A percentile compares a stretch with the other conserved stretches of the same genome.
Evolutionary conservation across 37 sponge, comb jelly and placozoan genomes (phyloP).

Genomic region (Oscarella lobularis): DNA sequence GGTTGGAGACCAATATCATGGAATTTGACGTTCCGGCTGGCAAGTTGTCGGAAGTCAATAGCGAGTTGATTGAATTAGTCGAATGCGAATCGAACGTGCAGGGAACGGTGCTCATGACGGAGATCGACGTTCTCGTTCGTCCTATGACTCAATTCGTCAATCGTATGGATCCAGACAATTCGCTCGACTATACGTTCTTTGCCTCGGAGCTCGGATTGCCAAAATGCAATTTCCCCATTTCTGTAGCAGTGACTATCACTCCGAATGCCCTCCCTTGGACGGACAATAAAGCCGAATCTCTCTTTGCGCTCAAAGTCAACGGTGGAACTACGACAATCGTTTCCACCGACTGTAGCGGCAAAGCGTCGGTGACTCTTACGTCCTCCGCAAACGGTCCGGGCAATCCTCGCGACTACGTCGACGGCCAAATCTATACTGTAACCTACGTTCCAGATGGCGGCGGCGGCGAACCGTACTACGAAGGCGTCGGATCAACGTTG

Average conservation of each 20-base stretch:
- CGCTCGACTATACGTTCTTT: not conserved
- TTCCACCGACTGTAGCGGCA: not conserved
- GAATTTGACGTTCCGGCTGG: not conserved
- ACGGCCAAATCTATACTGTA: not conserved
- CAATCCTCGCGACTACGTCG: not conserved
- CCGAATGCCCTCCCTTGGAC: no score
- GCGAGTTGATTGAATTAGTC: not conserved
- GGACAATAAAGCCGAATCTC: not conserved
- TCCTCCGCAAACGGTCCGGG: not conserved
- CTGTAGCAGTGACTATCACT: not conserved
- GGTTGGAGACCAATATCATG: no score
- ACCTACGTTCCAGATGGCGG: not conserved
- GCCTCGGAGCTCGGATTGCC: not conserved
- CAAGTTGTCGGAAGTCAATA: not conserved
- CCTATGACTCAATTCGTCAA: not conserved
- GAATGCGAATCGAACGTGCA: not conserved
- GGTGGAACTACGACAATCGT: not conserved
- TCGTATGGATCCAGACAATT: not conserved
- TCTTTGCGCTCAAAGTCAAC: not conserved
- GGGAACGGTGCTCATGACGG: not conserved
- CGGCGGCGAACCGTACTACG: not conserved
- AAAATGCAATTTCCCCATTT: not conserved
- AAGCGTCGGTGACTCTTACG: not conserved
- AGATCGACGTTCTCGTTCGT: not conserved
- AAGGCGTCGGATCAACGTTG: no score